Evolutionary conservation across 2,888 invertebrate genomes (phyloP), one percentile per base, ranked within the genome.

Genomic region (Troides helena): DNA sequence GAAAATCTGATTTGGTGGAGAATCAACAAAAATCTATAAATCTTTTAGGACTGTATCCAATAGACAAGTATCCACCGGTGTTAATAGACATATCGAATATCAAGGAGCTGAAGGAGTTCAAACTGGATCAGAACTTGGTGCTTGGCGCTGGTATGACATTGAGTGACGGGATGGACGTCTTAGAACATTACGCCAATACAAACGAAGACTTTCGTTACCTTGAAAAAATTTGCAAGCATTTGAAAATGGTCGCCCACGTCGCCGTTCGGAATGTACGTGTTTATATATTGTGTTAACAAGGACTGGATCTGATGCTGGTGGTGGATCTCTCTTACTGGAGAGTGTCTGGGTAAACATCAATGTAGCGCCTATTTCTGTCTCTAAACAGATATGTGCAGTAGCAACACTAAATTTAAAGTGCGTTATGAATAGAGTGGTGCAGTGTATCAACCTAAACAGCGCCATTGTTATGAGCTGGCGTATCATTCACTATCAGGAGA

Each of bases 241-340:
- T 96, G 25, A 92, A 94, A 75, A 80, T 95, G 70, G 93, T 96
- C 3, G 96, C 96, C 2, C 95, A 94, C 81, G 93, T 95, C 60
- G 94, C 95, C 36, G 94, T 96, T 0, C 89, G 96, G 84, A 96
- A 96, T 86, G 95, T 95, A 85, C 90, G 93, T 82, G 7, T 4
- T 63, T 63, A 39, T 39, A 8, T 39, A 10, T 10, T 39, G 10
- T 39, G 7, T 39, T 10, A 10, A 39, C 39, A 8, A 8, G 2
- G 39, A 39, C 39, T 10, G 39, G 39, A 10, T 7, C 39, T 39
- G 39, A 10, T 39, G 39, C 39, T 39, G 39, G 39, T 39, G 39
- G 39, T 39, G 10, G 39, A 39, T 39, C 39, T 10, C 39, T 39
- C 8, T 39, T 10, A 39, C 10, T 10, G 39, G 39, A 39, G 10